phyloP scores from a whole-genome alignment of 2,797 vertebrate genomes.

The Bradypodion ventrale region DNA sequence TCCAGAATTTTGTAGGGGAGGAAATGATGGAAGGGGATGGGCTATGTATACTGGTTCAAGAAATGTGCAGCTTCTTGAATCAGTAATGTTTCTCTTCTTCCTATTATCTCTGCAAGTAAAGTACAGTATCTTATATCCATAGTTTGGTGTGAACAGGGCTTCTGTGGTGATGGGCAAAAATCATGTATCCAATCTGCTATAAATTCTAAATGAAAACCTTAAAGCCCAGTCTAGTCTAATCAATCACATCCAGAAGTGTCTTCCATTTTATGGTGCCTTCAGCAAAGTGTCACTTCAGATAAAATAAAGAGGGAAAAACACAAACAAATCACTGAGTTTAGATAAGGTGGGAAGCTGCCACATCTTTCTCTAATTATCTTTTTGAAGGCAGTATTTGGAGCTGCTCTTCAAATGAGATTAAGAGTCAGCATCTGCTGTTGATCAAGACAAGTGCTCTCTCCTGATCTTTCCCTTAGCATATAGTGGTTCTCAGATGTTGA shows the following conservation, averaged over 20 bases:
- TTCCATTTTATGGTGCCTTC: not conserved
- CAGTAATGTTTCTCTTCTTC: too few species aligned
- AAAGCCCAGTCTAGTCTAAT: not conserved
- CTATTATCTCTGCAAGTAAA: not conserved
- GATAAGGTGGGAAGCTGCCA: not conserved
- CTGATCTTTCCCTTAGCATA: not conserved
- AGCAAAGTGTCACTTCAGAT: constrained; percentile 14
- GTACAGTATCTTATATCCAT: not conserved
- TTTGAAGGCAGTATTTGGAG: not conserved
- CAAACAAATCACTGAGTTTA: not conserved
- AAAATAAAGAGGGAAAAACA: not conserved
- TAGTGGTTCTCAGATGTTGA: constrained; percentile 14
- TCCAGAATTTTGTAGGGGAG: too few species aligned
- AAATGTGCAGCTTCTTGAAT: not conserved
- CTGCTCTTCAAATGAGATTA: constrained; percentile 1
- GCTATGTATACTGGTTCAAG: too few species aligned
- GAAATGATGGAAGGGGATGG: too few species aligned
- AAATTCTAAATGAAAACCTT: not conserved
- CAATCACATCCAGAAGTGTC: not conserved
- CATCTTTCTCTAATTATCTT: constrained; percentile 16
- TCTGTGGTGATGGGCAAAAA: not conserved
- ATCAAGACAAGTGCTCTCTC: not conserved
- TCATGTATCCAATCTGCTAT: not conserved
- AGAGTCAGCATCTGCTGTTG: constrained; percentile 4
- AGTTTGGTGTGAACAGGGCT: not conserved